phyloP scores from a whole-genome alignment of 2,888 invertebrate species.

The Thyatira batis region DNA sequence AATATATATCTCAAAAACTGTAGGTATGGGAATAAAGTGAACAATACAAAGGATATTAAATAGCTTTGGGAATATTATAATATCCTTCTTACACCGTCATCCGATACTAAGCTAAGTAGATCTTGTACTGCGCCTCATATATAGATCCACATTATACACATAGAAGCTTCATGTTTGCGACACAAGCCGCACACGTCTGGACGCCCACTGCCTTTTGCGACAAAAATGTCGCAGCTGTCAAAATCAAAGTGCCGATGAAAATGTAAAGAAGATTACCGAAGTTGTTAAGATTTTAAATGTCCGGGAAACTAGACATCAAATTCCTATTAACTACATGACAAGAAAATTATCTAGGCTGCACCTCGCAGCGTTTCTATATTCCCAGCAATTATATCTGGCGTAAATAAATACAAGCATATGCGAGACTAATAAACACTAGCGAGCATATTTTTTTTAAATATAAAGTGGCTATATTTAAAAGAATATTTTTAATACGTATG shows the following conservation, averaged over 20 bases:
- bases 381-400: conserved; percentile 9
- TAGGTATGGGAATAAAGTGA: no score
- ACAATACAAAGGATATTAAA: no score
- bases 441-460: no score
- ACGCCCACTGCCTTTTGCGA: neutral
- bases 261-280: conserved; percentile 36
- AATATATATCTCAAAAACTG: no score
- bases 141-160: no score
- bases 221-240: conserved; percentile 28
- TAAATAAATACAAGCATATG: neutral
- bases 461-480: no score
- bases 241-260: conserved; percentile 34
- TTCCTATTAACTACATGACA: conserved; percentile 42
- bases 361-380: conserved; percentile 26
- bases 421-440: no score
- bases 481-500: no score
- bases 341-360: conserved; percentile 37
- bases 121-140: no score
- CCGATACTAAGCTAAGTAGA: no score
- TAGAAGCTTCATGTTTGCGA: neutral
- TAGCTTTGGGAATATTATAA: no score
- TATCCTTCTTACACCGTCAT: no score
- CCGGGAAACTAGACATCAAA: conserved; percentile 42
- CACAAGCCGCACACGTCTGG: neutral
- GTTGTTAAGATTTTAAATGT: conserved; percentile 35